Conservation (phyloP, 2,113 vertebrate genomes). For the Cottus gobio region DNA sequence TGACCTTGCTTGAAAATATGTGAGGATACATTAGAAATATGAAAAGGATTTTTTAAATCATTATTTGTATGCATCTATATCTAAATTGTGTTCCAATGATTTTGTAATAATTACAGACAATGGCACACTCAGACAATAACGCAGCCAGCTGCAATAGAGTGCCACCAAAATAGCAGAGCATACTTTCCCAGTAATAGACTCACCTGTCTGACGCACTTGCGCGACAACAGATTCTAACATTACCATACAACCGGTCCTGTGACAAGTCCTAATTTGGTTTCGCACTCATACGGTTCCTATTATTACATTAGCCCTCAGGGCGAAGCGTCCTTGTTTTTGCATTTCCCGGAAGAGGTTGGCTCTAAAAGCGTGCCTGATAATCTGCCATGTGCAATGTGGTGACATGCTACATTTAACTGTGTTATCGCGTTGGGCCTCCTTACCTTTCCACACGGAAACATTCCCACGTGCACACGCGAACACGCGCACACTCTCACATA, state of each 20-base stretch:
- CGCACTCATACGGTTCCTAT: conserved; percentile 59
- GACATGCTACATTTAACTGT: conserved; percentile 70
- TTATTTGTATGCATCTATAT: neutral
- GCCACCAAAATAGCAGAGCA: conserved; percentile 45
- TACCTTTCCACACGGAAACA: conserved; percentile 45
- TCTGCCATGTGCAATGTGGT: conserved; percentile 57
- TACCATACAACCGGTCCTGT: conserved; percentile 37
- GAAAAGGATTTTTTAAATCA: neutral
- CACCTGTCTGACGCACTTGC: conserved; percentile 45
- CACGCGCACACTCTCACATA: conserved; percentile 9
- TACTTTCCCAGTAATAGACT: conserved; percentile 40
- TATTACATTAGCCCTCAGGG: conserved; percentile 67
- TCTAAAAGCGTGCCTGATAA: conserved; percentile 69
- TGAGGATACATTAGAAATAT: neutral
- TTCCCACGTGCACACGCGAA: conserved; percentile 4
- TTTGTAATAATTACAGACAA: neutral
- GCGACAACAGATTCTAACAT: conserved; percentile 41
- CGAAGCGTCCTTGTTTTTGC: conserved; percentile 62
- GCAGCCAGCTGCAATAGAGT: neutral
- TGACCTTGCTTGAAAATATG: neutral
- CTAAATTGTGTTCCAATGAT: neutral
- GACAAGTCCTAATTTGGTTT: conserved; percentile 65
- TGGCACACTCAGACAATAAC: neutral
- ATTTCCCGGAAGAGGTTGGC: conserved; percentile 52
- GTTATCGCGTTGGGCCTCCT: conserved; percentile 46